Evolutionary conservation across 1,140 invertebrate species (phyloP), one percentile per base, ranked within the genome.

Genomic region (Trypoxylus dichotomus): DNA sequence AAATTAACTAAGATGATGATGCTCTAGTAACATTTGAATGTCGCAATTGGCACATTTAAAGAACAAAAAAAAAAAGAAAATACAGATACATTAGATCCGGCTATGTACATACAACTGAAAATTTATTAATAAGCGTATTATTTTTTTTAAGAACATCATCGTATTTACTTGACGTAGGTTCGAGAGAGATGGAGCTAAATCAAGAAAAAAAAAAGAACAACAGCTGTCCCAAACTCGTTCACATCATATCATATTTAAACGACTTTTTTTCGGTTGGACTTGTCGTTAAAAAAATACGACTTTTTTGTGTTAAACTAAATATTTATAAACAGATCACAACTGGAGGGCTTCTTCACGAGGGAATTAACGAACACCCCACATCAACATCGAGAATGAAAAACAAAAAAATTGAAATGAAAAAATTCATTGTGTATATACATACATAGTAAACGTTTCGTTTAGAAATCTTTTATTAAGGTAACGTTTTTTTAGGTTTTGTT

Each of bases 211-310:
- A 82, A 81, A 79, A 80, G 32, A 47, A 43, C 47, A 80, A 80
- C 82, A 83, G 81, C 82, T 83, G 82, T 78, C 42, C 74, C 21
- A 71, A 81, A 79, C 60, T 79, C 81, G 80, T 83, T 83, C 82
- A 81, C 82, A 83, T 81, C 78, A 79, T 83, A 83, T 83, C 82
- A 82, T 79, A 80, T 83, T 37, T 68, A 68, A 27, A 68, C 60
- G 81, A 79, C 80, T 80, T 81, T 82, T 81, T 83, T 79, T 76
- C 74, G 63, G 77, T 60, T 77, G 74, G 37, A 77, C 75, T 78
- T 79, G 60, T 68, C 60, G 60, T 68, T 68, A 68, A 78, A 76
- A 63, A 71, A 76, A 75, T 58, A 74, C 37, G 77, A 68, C 60
- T 80, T 79, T 78, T 73, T 77, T 71, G 42, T 73, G 32, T 77